Evolutionary conservation across 2,888 invertebrate genomes (phyloP), one percentile per base, ranked within the genome.

Genomic region (Julus scandinavius): DNA sequence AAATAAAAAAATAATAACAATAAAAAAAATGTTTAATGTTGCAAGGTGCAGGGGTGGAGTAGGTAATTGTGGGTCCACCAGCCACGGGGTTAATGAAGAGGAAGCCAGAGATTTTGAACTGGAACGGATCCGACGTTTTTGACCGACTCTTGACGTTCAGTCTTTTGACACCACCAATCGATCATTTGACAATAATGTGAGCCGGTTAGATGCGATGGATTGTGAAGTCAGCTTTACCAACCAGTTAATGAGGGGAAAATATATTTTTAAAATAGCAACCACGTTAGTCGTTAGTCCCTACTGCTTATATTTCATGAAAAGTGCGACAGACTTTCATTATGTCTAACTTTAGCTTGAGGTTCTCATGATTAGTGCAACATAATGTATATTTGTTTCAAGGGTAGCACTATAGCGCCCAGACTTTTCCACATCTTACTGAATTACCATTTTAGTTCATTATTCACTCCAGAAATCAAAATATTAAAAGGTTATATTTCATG

Each of bases 21-120:
- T 7, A 54, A 54, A 54, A 54, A 54, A 80, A 80, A 80, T 80
- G 13, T 15, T 13, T 38, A 80, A 80, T 38, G 9, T 38, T 11
- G 72, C 80, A 38, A 80, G 80, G 38, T 72, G 63, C 20, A 72
- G 63, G 63, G 63, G 63, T 80, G 80, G 80, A 40, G 80, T 38
- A 11, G 38, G 13, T 29, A 38, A 80, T 80, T 80, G 29, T 15
- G 38, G 11, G 72, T 72, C 29, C 72, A 72, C 72, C 29, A 20
- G 63, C 5, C 63, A 20, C 63, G n/a, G 63, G 72, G 72, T 72
- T 72, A 72, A 9, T 20, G 80, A 80, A 38, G 80, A 80, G 38
- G 80, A 38, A 80, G 38, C 38, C 38, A 40, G 15, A 72, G 72
- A 72, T 72, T 11, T 80, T 29, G 20, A 58, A 58, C 7, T 58